phyloP scores from a whole-genome alignment of 1,140 invertebrate species.

The Bombyx mandarina region DNA sequence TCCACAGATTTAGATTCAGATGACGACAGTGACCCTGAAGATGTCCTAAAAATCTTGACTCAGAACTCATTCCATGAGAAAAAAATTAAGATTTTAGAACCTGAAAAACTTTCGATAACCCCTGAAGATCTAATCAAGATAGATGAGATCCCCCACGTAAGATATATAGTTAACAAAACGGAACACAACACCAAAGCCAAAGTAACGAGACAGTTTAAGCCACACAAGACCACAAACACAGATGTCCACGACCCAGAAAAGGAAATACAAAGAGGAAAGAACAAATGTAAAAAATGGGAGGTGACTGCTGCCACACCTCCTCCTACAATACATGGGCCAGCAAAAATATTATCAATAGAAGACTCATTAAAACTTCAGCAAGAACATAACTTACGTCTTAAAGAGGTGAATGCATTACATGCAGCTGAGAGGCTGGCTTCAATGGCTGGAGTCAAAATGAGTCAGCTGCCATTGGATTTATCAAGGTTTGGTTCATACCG shows the following conservation, averaged over 20 bases:
- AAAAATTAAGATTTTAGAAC: constrained; percentile 69
- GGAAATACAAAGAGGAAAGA: constrained; percentile 72
- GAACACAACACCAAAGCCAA: constrained; percentile 53
- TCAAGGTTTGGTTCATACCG: constrained; percentile 44
- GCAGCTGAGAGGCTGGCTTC: constrained; percentile 51
- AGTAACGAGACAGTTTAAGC: constrained; percentile 71
- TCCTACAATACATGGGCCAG: constrained; percentile 70
- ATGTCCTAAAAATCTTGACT: constrained; percentile 77
- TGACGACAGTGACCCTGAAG: constrained; percentile 74
- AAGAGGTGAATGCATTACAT: constrained; percentile 51
- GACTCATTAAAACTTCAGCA: constrained; percentile 74
- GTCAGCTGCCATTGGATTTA: constrained; percentile 30
- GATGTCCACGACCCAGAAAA: constrained; percentile 76
- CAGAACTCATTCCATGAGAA: constrained; percentile 74
- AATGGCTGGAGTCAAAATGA: constrained; percentile 40
- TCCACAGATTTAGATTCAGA: constrained; percentile 73
- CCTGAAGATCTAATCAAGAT: constrained; percentile 75
- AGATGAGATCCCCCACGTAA: constrained; percentile 70
- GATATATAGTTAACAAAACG: constrained; percentile 74
- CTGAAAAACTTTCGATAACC: constrained; percentile 73
- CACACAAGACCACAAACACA: constrained; percentile 75
- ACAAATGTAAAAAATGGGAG: constrained; percentile 74
- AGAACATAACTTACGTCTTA: constrained; percentile 50
- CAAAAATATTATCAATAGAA: constrained; percentile 70
- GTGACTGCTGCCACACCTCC: constrained; percentile 79